Conservation (phyloP, 2,113 vertebrate species). For the Monopterus albus region DNA sequence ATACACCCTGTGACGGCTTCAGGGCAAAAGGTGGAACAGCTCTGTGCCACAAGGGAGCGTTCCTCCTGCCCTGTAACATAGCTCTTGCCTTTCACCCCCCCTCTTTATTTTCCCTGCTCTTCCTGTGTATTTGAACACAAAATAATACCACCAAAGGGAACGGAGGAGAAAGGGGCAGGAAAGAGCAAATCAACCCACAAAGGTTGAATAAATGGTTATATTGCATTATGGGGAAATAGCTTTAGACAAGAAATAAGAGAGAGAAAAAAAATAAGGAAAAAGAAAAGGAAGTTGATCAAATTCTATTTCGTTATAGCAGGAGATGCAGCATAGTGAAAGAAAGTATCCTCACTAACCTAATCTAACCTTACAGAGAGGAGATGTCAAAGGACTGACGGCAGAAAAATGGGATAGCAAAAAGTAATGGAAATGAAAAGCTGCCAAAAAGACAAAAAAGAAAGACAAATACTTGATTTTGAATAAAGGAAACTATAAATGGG, state of each 20-base stretch:
- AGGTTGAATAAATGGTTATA: not conserved
- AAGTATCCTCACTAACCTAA: slow-evolving; percentile 31
- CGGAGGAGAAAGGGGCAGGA: not conserved
- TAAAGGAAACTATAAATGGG: too few species aligned
- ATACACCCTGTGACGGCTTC: slow-evolving; percentile 64
- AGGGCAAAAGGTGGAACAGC: slow-evolving; percentile 69
- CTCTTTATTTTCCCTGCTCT: slow-evolving; percentile 19
- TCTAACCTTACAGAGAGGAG: slow-evolving; percentile 9
- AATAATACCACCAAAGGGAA: slow-evolving; percentile 15
- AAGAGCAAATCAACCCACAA: slow-evolving; percentile 3
- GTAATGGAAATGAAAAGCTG: too few species aligned
- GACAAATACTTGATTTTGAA: too few species aligned
- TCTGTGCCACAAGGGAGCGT: slow-evolving; percentile 52
- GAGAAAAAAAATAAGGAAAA: slow-evolving; percentile 5
- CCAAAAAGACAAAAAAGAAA: too few species aligned
- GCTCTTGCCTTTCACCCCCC: slow-evolving; percentile 27
- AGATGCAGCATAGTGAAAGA: slow-evolving; percentile 54
- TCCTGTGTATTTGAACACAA: slow-evolving; percentile 35
- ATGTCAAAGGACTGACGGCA: not conserved
- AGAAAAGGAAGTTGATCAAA: slow-evolving; percentile 40
- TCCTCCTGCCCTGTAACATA: slow-evolving; percentile 33
- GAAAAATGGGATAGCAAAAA: too few species aligned
- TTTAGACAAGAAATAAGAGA: not conserved
- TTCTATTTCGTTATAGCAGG: slow-evolving; percentile 65
- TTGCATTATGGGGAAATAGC: not conserved